Percentiles rank a stretch among this genome's conserved stretches.
Evolutionary conservation across 2,888 invertebrate species (phyloP).

Genomic region (Clitarchus hookeri): DNA sequence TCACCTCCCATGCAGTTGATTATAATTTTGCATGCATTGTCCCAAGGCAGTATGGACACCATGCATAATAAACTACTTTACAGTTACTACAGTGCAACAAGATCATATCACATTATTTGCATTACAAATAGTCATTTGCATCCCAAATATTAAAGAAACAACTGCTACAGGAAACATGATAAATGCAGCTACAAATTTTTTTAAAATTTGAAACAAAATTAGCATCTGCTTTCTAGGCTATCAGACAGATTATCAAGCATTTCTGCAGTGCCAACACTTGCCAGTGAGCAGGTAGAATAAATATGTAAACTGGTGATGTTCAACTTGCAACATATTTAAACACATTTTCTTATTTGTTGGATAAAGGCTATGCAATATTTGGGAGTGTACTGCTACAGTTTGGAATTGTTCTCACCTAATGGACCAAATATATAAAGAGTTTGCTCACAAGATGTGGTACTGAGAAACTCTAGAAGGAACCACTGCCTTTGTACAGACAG

Average conservation of each 20-base stretch:
- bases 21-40: background rate
- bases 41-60: background rate
- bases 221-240: background rate
- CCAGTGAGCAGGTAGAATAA: background rate
- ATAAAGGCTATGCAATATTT: too few relatives aligned
- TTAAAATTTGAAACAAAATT: background rate
- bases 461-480: too few relatives aligned
- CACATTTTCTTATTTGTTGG: too few relatives aligned
- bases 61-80: background rate
- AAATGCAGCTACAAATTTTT: background rate
- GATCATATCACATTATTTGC: background rate
- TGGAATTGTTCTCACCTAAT: too few relatives aligned
- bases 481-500: too few relatives aligned
- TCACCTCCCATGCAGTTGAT: background rate
- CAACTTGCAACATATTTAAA: too few relatives aligned
- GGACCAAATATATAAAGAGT: too few relatives aligned
- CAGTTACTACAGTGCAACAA: background rate
- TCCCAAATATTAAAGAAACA: background rate
- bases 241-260: background rate
- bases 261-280: background rate
- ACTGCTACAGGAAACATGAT: background rate
- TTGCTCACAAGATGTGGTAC: too few relatives aligned
- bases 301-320: background rate
- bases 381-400: too few relatives aligned
- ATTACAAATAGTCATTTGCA: background rate